Evolutionary conservation across 2,888 invertebrate genomes (phyloP), one percentile per base, ranked within the genome.

Genomic region (Lumbricus terrestris): DNA sequence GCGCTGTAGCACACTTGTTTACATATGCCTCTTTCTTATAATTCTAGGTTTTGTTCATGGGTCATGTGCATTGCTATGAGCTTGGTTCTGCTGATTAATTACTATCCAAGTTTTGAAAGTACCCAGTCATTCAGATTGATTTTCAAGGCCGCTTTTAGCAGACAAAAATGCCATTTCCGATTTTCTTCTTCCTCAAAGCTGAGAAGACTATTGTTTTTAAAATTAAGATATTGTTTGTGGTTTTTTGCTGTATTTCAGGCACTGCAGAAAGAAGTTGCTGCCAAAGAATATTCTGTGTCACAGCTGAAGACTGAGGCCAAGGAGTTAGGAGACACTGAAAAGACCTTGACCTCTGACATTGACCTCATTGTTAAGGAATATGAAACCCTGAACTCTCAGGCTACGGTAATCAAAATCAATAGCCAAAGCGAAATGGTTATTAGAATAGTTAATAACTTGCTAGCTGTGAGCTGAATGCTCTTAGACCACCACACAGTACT

Each of bases 271-370:
- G 98, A 98, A 95, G 98, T 98, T 94, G 97, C 98, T 92, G 97
- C 98, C 90, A 98, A 98, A 95, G 98, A 98, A 95, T 98, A 98
- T 89, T 98, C 98, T 97, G 98, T 98, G 93, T 98, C 98, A 95
- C 98, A 98, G 85, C 98, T 98, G 83, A 97, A 97, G 90, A 97
- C 97, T 90, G 98, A 98, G 96, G 98, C 98, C 92, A 97, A 97
- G 93, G 98, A 98, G 95, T 96, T 98, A 93, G 97, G 97, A 91
- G 97, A 97, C 90, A 98, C 98, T 5, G 92, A 93, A 90, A 93
- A 93, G 90, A 92, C 93, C 89, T 93, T 94, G 15, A 92, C 93
- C 13, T 93, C 93, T 15, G 93, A 94, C 91, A 98, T 98, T 23
- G 97, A 97, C 38, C 98, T 98, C 95, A 98, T 98, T 91, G 97